phyloP scores from a whole-genome alignment of 2,888 invertebrate genomes.

The Dynastes grantii region DNA sequence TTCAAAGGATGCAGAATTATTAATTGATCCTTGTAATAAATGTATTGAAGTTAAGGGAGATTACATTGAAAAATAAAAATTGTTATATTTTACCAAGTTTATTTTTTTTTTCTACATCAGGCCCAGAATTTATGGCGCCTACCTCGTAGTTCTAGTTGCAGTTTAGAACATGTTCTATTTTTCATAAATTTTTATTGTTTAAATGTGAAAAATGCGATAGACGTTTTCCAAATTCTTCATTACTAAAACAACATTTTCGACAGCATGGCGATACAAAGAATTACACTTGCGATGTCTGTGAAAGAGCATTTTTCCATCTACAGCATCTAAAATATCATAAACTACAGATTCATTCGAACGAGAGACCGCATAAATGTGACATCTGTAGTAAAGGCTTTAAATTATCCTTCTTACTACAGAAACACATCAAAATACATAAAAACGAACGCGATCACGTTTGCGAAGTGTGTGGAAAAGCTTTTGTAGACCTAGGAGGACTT shows the following conservation, averaged over 20 bases:
- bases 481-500: neutral
- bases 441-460: constrained; percentile 22
- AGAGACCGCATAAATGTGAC: no score
- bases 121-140: no score
- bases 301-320: neutral
- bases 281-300: constrained; percentile 21
- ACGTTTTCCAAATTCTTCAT: neutral
- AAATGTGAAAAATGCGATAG: constrained; percentile 30
- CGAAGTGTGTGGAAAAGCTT: constrained; percentile 25
- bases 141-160: no score
- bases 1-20: no score
- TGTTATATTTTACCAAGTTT: no score
- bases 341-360: neutral
- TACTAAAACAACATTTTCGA: neutral
- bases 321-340: constrained; percentile 7
- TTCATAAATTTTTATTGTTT: no score
- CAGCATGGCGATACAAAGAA: neutral
- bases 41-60: no score
- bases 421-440: neutral
- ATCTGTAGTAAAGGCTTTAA: constrained; percentile 23
- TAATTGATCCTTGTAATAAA: no score
- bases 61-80: no score
- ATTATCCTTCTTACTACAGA: neutral
- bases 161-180: no score
- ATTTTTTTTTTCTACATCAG: no score